Conservation (phyloP, 2,113 vertebrate genomes). For the Myotis brandtii region DNA sequence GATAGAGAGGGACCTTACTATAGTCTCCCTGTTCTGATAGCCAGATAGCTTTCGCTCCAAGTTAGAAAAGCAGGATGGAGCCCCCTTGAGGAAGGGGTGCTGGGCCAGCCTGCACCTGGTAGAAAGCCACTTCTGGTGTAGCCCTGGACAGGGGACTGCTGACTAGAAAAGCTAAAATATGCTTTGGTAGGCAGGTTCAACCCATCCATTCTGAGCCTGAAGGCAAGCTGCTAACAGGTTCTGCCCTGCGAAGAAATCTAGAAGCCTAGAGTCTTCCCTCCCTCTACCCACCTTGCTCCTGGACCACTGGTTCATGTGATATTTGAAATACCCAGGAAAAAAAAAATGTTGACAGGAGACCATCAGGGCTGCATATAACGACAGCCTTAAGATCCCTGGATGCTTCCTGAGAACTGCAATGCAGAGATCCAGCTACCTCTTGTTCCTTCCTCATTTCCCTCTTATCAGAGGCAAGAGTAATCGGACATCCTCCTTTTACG, state of each 20-base stretch:
- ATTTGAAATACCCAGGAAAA: not conserved
- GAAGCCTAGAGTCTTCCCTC: not conserved
- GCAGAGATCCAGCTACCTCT: not conserved
- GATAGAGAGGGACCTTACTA: not conserved
- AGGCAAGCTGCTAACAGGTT: not conserved
- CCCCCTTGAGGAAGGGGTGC: not conserved
- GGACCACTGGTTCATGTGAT: too few relatives aligned
- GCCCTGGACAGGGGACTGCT: not conserved
- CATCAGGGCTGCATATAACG: rapidly evolving
- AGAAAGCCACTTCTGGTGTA: not conserved
- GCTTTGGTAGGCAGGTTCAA: not conserved
- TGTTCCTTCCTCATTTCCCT: not conserved
- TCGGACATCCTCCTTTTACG: not conserved
- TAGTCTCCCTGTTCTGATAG: not conserved
- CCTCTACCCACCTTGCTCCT: not conserved
- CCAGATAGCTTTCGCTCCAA: not conserved
- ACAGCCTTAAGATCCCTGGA: not conserved
- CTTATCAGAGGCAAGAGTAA: not conserved
- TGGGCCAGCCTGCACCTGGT: not conserved
- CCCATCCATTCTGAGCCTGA: not conserved
- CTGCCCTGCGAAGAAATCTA: not conserved
- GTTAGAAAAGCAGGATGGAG: not conserved
- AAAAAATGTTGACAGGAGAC: not conserved
- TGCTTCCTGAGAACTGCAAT: rapidly evolving
- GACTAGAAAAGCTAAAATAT: not conserved